phyloP scores from a whole-genome alignment of 2,113 vertebrate species.

The Donacobius atricapilla region DNA sequence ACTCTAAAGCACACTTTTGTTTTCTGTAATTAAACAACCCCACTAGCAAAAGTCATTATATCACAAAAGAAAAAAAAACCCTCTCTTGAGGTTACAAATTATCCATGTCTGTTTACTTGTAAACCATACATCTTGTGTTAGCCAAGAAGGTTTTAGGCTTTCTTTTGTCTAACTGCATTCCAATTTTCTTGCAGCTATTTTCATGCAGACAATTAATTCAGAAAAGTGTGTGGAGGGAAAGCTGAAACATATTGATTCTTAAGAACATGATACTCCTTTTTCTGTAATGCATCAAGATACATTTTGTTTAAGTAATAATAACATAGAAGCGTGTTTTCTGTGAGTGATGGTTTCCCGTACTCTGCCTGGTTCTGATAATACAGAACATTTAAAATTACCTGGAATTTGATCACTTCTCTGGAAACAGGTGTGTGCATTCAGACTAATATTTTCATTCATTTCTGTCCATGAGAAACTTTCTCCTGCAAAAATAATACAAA shows the following conservation, averaged over 20 bases:
- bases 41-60: not conserved
- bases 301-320: not conserved
- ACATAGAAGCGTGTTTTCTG: not conserved
- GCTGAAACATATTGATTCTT: not conserved
- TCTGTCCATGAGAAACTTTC: not conserved
- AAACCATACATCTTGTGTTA: not conserved
- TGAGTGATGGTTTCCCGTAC: not conserved
- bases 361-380: not conserved
- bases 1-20: not conserved
- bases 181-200: not conserved
- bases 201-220: not conserved
- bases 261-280: not conserved
- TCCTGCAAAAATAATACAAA: not conserved
- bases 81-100: not conserved
- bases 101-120: not conserved
- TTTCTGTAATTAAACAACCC: not conserved
- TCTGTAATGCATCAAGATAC: not conserved
- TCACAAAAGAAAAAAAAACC: not conserved
- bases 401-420: not conserved
- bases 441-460: not conserved
- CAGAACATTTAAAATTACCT: not conserved
- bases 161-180: not conserved
- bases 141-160: not conserved
- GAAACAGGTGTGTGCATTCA: not conserved
- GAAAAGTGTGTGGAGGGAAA: not conserved